phyloP scores from a whole-genome alignment of 1,140 invertebrate species.

The Neelides sp. region DNA sequence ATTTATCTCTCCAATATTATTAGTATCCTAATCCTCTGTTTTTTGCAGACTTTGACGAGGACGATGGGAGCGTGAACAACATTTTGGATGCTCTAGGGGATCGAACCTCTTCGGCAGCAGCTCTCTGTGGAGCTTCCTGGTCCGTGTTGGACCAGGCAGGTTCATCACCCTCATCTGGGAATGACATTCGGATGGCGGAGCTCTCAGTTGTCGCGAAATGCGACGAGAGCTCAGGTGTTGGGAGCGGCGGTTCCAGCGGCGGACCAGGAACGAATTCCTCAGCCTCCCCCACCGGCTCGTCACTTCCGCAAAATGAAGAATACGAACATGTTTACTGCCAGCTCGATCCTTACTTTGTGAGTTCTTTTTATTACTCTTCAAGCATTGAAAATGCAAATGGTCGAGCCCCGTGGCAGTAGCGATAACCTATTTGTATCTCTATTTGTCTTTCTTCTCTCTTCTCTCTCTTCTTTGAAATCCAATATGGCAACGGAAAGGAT shows the following conservation, averaged over 20 bases:
- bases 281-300: conserved; percentile 26
- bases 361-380: conserved; percentile 9
- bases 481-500: too few relatives aligned
- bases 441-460: too few relatives aligned
- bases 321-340: conserved; percentile 31
- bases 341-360: conserved; percentile 30
- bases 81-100: conserved; percentile 28
- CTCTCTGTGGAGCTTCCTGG: conserved; percentile 19
- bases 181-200: conserved; percentile 1
- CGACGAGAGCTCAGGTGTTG: conserved; percentile 28
- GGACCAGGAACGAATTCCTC: conserved; percentile 26
- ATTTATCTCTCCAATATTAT: too few relatives aligned
- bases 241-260: conserved; percentile 18
- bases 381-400: too few relatives aligned
- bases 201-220: conserved; percentile 17
- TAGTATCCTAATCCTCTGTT: too few relatives aligned
- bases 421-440: too few relatives aligned
- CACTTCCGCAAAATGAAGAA: conserved; percentile 24
- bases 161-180: neutral
- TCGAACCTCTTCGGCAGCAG: conserved; percentile 15
- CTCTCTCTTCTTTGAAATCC: too few relatives aligned
- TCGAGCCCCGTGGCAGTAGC: too few relatives aligned
- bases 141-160: conserved; percentile 12
- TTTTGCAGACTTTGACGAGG: conserved; percentile 23
- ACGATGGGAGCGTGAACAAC: conserved; percentile 30